Evolutionary conservation across 2,797 vertebrate species (phyloP).

Genomic region (Odontamblyopus lacepedii): DNA sequence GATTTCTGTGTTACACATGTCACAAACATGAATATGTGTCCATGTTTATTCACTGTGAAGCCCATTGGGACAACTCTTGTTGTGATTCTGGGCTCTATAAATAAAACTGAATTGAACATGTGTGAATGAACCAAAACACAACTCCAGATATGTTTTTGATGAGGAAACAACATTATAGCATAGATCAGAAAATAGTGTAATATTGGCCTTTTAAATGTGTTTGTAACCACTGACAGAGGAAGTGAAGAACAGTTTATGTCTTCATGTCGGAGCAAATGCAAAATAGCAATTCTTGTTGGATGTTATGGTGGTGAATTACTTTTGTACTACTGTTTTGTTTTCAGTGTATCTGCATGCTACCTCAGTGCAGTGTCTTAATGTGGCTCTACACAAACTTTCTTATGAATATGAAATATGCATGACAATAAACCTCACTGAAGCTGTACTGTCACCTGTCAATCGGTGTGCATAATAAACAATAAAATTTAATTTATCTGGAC

Average conservation of each 20-base stretch:
- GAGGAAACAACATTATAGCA: too few species aligned
- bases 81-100: too few species aligned
- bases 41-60: too few species aligned
- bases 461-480: conserved; percentile 27
- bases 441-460: conserved; percentile 39
- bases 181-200: too few species aligned
- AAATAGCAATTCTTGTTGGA: background rate
- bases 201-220: background rate
- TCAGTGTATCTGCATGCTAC: conserved; percentile 63
- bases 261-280: conserved; percentile 15
- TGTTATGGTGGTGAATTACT: conserved; percentile 42
- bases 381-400: conserved; percentile 37
- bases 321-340: conserved; percentile 47
- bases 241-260: conserved; percentile 54
- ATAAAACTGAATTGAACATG: too few species aligned
- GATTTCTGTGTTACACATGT: too few species aligned
- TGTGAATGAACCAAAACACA: too few species aligned
- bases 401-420: conserved; percentile 57
- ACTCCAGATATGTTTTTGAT: too few species aligned
- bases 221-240: conserved; percentile 17
- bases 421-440: conserved; percentile 35
- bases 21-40: too few species aligned
- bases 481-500: conserved; percentile 22
- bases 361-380: conserved; percentile 52
- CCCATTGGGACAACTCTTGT: too few species aligned